Conservation (phyloP, 2,113 vertebrate genomes). For the Hypocryptadius cinnamomeus region DNA sequence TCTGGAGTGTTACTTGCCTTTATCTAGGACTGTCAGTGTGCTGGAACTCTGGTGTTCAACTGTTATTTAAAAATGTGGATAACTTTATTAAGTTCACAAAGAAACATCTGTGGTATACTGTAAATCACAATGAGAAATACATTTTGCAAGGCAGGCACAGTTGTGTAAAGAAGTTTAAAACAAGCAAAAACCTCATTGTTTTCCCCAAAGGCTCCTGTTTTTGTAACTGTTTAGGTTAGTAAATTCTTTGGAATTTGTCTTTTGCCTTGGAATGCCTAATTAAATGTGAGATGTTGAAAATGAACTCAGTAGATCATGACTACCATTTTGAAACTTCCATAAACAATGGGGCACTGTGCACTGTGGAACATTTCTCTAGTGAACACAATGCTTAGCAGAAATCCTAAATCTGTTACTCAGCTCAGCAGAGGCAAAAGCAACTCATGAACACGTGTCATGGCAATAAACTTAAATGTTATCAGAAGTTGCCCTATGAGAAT, state of each 20-base stretch:
- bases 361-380: background rate
- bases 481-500: background rate
- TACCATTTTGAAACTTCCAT: background rate
- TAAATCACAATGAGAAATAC: background rate
- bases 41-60: background rate
- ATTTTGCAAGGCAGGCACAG: background rate
- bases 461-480: background rate
- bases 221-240: background rate
- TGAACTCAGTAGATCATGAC: background rate
- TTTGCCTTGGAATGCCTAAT: background rate
- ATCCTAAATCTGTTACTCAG: background rate
- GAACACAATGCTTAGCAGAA: background rate
- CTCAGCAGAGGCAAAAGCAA: background rate
- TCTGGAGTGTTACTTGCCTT: background rate
- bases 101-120: background rate
- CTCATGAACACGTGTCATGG: background rate
- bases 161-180: background rate
- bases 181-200: background rate
- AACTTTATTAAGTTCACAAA: background rate
- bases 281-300: background rate
- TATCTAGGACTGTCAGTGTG: background rate
- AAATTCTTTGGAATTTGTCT: background rate
- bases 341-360: background rate
- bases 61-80: background rate
- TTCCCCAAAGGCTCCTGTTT: background rate